Evolutionary conservation across 1,140 invertebrate species (phyloP).

Genomic region (Ostrea edulis): DNA sequence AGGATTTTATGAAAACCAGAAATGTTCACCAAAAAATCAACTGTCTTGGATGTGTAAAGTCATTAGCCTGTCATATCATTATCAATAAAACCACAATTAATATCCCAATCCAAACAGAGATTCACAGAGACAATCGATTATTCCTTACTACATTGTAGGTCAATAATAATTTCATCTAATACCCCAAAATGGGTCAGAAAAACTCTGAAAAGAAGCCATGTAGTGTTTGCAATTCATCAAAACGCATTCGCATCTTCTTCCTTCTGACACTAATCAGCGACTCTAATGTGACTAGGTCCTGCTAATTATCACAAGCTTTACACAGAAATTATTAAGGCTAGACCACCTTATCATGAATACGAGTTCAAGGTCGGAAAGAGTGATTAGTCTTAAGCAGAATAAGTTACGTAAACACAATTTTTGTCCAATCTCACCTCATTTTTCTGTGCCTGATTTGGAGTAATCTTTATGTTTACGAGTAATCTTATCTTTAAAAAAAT

Average conservation of each 20-base stretch:
- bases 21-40: slow-evolving; percentile 21
- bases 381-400: background rate
- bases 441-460: background rate
- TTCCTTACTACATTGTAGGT: background rate
- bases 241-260: background rate
- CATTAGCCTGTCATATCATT: background rate
- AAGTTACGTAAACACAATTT: background rate
- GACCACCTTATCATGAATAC: background rate
- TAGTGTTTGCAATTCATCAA: slow-evolving; percentile 10
- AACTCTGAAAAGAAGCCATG: background rate
- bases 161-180: slow-evolving; percentile 2
- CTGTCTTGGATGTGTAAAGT: background rate
- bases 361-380: background rate
- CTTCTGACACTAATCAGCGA: background rate
- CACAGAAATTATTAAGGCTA: background rate
- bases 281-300: background rate
- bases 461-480: background rate
- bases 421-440: background rate
- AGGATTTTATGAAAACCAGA: too few species aligned
- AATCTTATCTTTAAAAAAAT: too few species aligned
- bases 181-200: background rate
- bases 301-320: background rate
- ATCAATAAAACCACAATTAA: background rate
- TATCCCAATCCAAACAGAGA: background rate
- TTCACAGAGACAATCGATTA: slow-evolving; percentile 17